Evolutionary conservation across 2,888 invertebrate species (phyloP).

Genomic region (Eubasilissa splendida): DNA sequence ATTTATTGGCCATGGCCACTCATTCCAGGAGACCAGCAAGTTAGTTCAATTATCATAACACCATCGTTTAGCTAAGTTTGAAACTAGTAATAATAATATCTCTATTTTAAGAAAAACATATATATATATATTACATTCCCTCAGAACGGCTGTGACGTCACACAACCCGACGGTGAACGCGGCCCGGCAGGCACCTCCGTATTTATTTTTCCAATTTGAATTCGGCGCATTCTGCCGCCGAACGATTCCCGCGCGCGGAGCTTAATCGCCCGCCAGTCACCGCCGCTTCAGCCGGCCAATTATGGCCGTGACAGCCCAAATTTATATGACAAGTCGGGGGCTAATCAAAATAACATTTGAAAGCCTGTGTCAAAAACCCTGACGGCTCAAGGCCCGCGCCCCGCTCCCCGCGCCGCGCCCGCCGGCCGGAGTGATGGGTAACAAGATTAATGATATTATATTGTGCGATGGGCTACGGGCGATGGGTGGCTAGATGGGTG

Average conservation of each 20-base stretch:
- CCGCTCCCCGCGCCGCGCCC: background rate
- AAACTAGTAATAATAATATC: too few relatives aligned
- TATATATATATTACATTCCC: too few relatives aligned
- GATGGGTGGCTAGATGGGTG: background rate
- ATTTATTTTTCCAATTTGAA: background rate
- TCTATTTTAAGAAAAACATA: too few relatives aligned
- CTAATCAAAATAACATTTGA: constrained; percentile 76
- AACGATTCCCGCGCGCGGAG: constrained; percentile 23
- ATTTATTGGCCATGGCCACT: too few relatives aligned
- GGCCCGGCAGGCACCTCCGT: background rate
- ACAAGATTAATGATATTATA: constrained; percentile 34
- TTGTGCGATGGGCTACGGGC: constrained; percentile 22
- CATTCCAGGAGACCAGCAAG: too few relatives aligned
- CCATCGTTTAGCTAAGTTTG: too few relatives aligned
- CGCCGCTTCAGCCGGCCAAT: constrained; percentile 71
- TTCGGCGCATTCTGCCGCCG: background rate
- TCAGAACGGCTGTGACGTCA: too few relatives aligned
- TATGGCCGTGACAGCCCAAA: constrained; percentile 73
- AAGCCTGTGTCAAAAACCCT: constrained; percentile 70
- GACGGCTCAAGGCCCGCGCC: constrained; percentile 64
- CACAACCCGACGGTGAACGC: too few relatives aligned
- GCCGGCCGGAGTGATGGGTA: constrained; percentile 14
- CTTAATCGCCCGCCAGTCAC: constrained; percentile 63
- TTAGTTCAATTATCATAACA: too few relatives aligned
- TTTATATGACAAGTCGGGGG: constrained; percentile 72